A percentile compares a stretch with the other conserved stretches of the same genome.
These are phyloP conservation scores for Pachyramphus minor DNA, from an alignment of 2,113 vertebrate genomes.

Conservation along the genomic window DNA sequence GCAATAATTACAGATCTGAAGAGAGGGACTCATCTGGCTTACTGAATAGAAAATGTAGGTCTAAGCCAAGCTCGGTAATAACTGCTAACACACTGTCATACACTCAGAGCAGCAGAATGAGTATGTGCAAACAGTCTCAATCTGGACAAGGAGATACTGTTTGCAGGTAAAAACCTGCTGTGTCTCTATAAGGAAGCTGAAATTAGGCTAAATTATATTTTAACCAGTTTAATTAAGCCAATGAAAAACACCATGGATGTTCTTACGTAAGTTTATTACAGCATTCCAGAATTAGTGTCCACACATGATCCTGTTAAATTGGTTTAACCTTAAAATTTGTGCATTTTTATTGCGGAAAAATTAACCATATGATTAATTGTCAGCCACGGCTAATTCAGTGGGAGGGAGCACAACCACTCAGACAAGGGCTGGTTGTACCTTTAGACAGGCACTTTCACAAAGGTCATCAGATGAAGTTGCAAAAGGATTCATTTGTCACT, in stretches of 20 bases:
- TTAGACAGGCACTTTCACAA: neutral
- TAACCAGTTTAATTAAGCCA: neutral
- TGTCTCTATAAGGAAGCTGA: neutral
- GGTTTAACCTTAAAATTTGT: neutral
- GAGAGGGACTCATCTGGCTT: conserved; percentile 18
- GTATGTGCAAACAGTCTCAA: neutral
- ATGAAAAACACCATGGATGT: neutral
- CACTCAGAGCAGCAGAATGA: neutral
- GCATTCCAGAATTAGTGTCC: neutral
- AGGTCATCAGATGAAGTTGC: neutral
- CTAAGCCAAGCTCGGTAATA: neutral
- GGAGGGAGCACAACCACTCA: neutral
- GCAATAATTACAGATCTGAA: conserved; percentile 29
- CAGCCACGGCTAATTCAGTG: fast-evolving
- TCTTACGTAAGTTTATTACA: neutral
- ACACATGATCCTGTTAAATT: neutral
- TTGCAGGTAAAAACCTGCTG: conserved; percentile 34
- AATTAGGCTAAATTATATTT: neutral
- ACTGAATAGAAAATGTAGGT: conserved; percentile 10
- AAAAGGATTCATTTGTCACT: neutral
- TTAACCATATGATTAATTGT: neutral
- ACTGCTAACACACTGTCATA: neutral
- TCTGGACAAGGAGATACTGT: neutral
- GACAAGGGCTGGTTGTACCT: neutral
- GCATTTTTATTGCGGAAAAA: neutral